Evolutionary conservation across 2,888 invertebrate species (phyloP).

Genomic region (Heteropelma amictum): DNA sequence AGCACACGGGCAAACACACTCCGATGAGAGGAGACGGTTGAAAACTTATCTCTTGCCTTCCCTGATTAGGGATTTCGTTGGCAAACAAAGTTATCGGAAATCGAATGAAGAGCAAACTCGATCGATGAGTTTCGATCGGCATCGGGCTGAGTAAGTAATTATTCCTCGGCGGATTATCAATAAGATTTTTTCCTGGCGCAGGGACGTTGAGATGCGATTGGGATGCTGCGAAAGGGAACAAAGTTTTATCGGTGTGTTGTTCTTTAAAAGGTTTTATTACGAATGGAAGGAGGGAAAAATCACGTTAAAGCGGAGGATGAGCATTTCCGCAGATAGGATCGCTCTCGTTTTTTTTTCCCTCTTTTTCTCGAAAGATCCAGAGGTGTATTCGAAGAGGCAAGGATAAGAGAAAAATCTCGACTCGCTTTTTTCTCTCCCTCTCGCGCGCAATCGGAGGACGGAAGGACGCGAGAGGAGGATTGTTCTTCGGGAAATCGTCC

Average conservation of each 20-base stretch:
- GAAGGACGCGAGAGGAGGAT: conserved; percentile 36
- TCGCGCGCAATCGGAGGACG: conserved; percentile 40
- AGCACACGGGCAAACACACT: too few species aligned
- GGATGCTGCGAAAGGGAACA: conserved; percentile 2
- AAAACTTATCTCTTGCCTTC: too few species aligned
- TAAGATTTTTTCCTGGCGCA: conserved; percentile 15
- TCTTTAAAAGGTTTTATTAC: conserved; percentile 31
- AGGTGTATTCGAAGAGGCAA: not conserved
- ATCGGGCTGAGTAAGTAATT: not conserved
- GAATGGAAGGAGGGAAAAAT: conserved; percentile 30
- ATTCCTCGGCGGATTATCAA: not conserved
- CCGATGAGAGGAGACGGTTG: too few species aligned
- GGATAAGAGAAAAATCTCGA: not conserved
- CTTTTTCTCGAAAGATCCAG: not conserved
- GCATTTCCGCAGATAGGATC: conserved; percentile 20
- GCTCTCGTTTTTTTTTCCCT: not conserved
- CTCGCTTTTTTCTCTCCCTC: too few species aligned
- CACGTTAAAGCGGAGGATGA: too few species aligned
- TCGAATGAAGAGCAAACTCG: too few species aligned
- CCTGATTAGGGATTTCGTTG: too few species aligned
- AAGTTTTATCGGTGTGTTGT: conserved; percentile 27
- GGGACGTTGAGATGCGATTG: too few species aligned
- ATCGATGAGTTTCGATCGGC: not conserved
- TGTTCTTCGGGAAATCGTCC: conserved; percentile 56
- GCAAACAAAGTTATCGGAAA: too few species aligned